Base-by-base conservation (phyloP, 2,797 vertebrate species). In the Parotocinclus haroldoi region DNA sequence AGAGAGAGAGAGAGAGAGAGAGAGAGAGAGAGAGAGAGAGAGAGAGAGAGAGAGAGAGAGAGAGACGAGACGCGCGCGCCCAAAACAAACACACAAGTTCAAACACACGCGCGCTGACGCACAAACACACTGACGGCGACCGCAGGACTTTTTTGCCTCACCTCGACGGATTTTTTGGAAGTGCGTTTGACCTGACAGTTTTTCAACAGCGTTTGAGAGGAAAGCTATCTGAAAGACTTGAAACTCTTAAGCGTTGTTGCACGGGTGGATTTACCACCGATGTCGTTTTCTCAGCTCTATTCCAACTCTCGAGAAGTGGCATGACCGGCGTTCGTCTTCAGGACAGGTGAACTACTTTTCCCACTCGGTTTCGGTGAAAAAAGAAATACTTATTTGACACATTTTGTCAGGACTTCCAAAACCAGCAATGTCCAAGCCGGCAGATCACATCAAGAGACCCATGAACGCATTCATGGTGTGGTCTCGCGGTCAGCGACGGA, bases 391-490 rank as follows among this genome's bases (percentile, higher is more conserved):
- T 86, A 72, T 80, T 86, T 71, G 48, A 16, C 5, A 8, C 13
- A 8, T n/a, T 50, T n/a, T 4, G 48, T 14, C n/a, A 79, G 83
- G 83, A 85, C 79, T 14, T 14, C 9, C 55, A 27, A 62, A 66
- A 17, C n/a, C 48, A 77, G 55, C 18, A 55, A 98, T 98, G 96
- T 99, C 96, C 83, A 99, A 99, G 86, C 96, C 96, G 39, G 94
- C 91, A 77, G 96, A 98, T 89, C 96, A 98, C 81, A 94, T 95
- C 88, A 95, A 95, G 84, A 86, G 93, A 83, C 93, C 93, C 82
- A 95, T 95, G 93, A 95, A 95, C 77, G 93, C 93, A 75, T 94
- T 95, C 89, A 95, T 95, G 93, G 93, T 95, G 53, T 95, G 93
- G 93, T 94, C 92, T 76, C 89, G 93, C 66, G 93, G 93, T 69